Evolutionary conservation across 2,113 vertebrate genomes (phyloP).

Genomic region (Rhinoderma darwinii): DNA sequence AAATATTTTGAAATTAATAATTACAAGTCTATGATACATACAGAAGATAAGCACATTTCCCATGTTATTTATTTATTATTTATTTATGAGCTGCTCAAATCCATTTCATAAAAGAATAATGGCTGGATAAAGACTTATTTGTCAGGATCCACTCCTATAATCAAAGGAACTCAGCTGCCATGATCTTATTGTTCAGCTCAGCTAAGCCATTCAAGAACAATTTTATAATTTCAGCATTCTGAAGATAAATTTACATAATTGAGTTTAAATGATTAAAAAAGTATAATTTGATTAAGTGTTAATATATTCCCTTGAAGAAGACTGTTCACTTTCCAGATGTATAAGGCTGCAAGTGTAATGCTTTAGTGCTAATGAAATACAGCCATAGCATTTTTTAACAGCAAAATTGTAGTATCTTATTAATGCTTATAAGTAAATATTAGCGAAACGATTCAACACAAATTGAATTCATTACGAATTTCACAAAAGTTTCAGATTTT

Average conservation of each 20-base stretch:
- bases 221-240: conserved; percentile 31
- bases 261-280: conserved; percentile 39
- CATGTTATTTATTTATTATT: neutral
- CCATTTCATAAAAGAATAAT: conserved; percentile 22
- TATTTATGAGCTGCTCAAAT: conserved; percentile 22
- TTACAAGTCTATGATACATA: neutral
- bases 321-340: neutral
- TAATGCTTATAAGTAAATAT: too few relatives aligned
- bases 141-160: conserved; percentile 26
- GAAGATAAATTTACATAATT: conserved; percentile 48
- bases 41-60: neutral
- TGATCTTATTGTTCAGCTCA: conserved; percentile 26
- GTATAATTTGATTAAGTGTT: conserved; percentile 35
- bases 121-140: conserved; percentile 13
- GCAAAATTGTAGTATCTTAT: neutral
- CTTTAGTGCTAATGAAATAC: neutral
- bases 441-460: too few relatives aligned
- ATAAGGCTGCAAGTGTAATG: conserved; percentile 24
- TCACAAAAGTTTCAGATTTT: too few relatives aligned
- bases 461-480: too few relatives aligned
- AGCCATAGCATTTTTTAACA: neutral
- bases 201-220: conserved; percentile 9
- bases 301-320: conserved; percentile 29
- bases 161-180: conserved; percentile 14
- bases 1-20: neutral